These are phyloP conservation scores for Megalurothrips usitatus DNA, from an alignment of 2,888 invertebrate genomes.

Conservation along the genomic window DNA sequence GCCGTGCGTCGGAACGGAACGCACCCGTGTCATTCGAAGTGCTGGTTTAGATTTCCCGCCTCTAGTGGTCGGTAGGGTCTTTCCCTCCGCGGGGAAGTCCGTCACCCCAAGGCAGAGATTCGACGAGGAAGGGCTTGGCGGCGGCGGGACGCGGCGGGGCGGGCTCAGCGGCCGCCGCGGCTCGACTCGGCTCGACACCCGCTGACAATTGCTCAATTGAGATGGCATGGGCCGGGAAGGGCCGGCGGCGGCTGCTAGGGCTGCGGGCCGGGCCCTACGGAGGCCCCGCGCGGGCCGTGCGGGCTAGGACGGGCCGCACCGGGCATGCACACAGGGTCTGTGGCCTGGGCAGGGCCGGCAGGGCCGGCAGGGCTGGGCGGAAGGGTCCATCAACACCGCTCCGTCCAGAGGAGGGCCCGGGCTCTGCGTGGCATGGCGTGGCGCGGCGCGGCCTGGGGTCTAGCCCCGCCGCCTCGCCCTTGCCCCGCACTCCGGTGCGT, in stretches of 20 bases:
- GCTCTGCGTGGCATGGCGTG: too few relatives aligned
- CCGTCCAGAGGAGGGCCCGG: slow-evolving; percentile 34
- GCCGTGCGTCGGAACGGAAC: too few relatives aligned
- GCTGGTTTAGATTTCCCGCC: too few relatives aligned
- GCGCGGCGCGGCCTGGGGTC: slow-evolving; percentile 30
- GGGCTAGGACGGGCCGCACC: background rate
- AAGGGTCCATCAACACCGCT: slow-evolving; percentile 43
- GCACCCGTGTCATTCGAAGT: too few relatives aligned
- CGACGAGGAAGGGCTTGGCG: background rate
- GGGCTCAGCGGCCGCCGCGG: background rate
- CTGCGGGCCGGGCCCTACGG: slow-evolving; percentile 41
- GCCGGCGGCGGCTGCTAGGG: slow-evolving; percentile 33
- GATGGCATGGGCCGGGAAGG: background rate
- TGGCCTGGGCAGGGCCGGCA: too few relatives aligned
- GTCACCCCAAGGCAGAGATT: background rate
- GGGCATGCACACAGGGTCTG: too few relatives aligned
- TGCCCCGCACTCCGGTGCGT: background rate
- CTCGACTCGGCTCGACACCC: background rate
- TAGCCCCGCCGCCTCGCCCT: background rate
- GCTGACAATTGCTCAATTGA: background rate
- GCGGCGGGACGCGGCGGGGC: background rate
- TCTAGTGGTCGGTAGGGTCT: too few relatives aligned
- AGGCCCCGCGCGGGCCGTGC: slow-evolving; percentile 42
- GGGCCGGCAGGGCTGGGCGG: slow-evolving; percentile 41
- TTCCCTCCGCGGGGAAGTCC: background rate